Conservation (phyloP, 2,797 vertebrate species). For the Parauchenoglanis punctatus region DNA sequence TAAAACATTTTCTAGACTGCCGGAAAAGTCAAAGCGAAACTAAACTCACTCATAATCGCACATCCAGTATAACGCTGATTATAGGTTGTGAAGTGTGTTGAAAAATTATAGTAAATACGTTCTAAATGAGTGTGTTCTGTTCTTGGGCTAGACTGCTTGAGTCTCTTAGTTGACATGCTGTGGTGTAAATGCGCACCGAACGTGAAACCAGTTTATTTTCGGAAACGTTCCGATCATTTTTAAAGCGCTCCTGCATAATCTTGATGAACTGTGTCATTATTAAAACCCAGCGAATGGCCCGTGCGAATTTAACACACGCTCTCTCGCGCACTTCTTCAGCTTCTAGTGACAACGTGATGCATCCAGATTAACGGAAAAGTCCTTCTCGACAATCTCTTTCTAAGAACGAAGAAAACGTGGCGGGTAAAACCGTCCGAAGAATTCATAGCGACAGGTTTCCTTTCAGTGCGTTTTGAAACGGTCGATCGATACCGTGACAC, state of each 20-base stretch:
- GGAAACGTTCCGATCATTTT: background rate
- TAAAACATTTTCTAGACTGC: background rate
- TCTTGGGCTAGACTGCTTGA: background rate
- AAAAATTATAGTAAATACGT: background rate
- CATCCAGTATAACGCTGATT: background rate
- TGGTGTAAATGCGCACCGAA: background rate
- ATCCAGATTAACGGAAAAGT: background rate
- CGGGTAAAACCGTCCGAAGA: background rate
- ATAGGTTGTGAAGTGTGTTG: background rate
- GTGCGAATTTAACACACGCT: background rate
- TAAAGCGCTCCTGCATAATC: background rate
- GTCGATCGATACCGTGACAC: background rate
- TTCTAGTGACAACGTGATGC: background rate
- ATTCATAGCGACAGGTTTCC: background rate
- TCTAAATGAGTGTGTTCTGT: background rate
- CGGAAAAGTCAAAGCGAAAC: background rate
- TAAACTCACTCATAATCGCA: background rate
- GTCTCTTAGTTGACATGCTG: background rate
- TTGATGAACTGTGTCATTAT: constrained; percentile 15
- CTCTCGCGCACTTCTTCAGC: background rate
- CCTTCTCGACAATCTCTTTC: background rate
- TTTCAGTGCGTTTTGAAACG: background rate
- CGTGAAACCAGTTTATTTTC: background rate
- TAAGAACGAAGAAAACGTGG: background rate
- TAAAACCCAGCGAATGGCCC: background rate